Evolutionary conservation across 2,888 invertebrate species (phyloP).

Genomic region (Drosophila fulvimacula): DNA sequence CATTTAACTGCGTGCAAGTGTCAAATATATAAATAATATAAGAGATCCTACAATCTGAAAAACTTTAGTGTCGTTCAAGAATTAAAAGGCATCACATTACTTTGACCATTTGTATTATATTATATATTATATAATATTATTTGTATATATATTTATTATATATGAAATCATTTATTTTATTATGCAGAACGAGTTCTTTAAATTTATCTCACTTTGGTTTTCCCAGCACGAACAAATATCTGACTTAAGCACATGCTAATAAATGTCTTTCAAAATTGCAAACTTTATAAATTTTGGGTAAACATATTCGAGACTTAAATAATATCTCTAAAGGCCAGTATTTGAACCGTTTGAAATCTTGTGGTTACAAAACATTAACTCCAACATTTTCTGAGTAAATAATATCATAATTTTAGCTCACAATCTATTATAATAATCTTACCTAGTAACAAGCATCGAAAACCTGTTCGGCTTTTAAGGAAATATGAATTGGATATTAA

Average conservation of each 20-base stretch:
- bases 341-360: not conserved
- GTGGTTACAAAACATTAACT: not conserved
- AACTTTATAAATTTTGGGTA: not conserved
- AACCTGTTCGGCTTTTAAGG: constrained; percentile 24
- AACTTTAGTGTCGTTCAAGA: too few species aligned
- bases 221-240: not conserved
- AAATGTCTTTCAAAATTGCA: not conserved
- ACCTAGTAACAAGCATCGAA: constrained; percentile 10
- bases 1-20: too few species aligned
- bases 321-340: not conserved
- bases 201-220: not conserved
- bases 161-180: too few species aligned
- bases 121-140: too few species aligned
- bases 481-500: constrained; percentile 4
- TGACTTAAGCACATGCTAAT: not conserved
- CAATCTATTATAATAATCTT: constrained; percentile 4
- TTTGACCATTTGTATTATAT: too few species aligned
- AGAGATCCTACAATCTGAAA: too few species aligned
- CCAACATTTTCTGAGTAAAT: not conserved
- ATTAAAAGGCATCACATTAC: too few species aligned
- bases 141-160: too few species aligned
- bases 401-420: not conserved
- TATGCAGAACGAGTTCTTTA: not conserved
- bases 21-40: too few species aligned
- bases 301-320: not conserved